These are phyloP conservation scores for Pterostichus madidus DNA, from an alignment of 2,888 invertebrate species.

Conservation along the genomic window DNA sequence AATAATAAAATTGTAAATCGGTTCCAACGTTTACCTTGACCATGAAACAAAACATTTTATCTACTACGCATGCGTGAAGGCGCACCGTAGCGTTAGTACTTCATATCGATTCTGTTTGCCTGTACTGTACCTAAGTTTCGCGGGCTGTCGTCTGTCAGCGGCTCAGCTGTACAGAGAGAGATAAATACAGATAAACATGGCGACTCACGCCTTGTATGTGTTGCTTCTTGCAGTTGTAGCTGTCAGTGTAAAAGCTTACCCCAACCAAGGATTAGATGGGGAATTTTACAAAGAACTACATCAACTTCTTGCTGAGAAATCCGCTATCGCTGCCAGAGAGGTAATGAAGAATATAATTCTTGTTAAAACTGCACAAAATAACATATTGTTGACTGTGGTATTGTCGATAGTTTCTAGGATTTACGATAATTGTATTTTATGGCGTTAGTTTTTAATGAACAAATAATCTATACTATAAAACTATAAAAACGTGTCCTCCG, in stretches of 20 bases:
- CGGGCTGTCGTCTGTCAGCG: constrained; percentile 52
- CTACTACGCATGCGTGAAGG: constrained; percentile 39
- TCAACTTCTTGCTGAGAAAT: constrained; percentile 77
- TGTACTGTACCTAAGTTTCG: constrained; percentile 34
- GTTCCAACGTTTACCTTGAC: constrained; percentile 45
- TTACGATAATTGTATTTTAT: neutral
- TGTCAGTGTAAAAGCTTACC: constrained; percentile 67
- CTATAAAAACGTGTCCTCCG: too few relatives aligned
- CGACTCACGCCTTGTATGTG: constrained; percentile 54
- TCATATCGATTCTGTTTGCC: constrained; percentile 49
- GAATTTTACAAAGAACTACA: constrained; percentile 80
- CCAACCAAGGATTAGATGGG: constrained; percentile 71
- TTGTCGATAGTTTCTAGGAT: neutral
- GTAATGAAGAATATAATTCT: constrained; percentile 55
- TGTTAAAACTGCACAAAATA: neutral
- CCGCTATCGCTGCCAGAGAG: constrained; percentile 74
- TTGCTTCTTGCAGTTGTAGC: constrained; percentile 65
- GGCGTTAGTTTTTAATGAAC: neutral
- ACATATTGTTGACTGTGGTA: neutral
- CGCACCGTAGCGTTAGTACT: constrained; percentile 8
- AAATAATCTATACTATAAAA: too few relatives aligned
- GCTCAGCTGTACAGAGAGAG: constrained; percentile 26
- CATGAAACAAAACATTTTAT: constrained; percentile 32
- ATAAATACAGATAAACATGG: constrained; percentile 54
- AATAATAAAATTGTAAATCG: constrained; percentile 16